These are phyloP conservation scores for Saccopteryx leptura DNA, from an alignment of 2,113 vertebrate species.

Conservation along the genomic window DNA sequence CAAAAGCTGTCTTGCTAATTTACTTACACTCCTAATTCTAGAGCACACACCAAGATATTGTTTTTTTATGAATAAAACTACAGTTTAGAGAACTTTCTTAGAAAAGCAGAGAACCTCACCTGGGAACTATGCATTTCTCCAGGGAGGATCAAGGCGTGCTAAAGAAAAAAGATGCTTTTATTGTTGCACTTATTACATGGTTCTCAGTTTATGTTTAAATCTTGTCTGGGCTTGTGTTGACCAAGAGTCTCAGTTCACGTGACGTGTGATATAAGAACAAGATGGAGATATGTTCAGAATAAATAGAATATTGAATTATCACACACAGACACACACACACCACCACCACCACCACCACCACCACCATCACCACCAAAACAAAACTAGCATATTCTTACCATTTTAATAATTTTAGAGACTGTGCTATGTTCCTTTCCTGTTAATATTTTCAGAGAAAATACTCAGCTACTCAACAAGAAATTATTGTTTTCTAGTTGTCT, in stretches of 20 bases:
- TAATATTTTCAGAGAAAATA: conserved; percentile 1
- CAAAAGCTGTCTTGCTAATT: not conserved
- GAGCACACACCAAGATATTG: not conserved
- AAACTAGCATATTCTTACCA: not conserved
- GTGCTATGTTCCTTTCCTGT: not conserved
- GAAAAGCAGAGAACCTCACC: conserved; percentile 29
- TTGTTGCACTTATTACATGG: conserved; percentile 72
- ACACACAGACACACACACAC: not conserved
- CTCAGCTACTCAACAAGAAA: not conserved
- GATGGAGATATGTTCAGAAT: not conserved
- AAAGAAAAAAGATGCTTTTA: conserved; percentile 82
- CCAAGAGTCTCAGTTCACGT: conserved; percentile 8
- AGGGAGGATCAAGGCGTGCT: conserved; percentile 77
- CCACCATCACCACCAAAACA: not conserved
- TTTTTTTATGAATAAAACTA: conserved; percentile 26
- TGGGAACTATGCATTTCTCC: conserved; percentile 72
- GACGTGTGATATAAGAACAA: not conserved
- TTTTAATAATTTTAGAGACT: conserved; percentile 32
- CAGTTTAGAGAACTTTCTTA: not conserved
- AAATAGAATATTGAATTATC: conserved; percentile 9
- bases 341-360: not conserved
- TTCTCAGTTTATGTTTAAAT: conserved; percentile 79
- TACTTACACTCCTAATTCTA: conserved; percentile 43
- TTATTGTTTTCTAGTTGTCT: not conserved
- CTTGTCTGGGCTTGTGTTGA: conserved; percentile 53